Conservation (phyloP, 2,888 invertebrate species). For the Ditylenchus weischeri region DNA sequence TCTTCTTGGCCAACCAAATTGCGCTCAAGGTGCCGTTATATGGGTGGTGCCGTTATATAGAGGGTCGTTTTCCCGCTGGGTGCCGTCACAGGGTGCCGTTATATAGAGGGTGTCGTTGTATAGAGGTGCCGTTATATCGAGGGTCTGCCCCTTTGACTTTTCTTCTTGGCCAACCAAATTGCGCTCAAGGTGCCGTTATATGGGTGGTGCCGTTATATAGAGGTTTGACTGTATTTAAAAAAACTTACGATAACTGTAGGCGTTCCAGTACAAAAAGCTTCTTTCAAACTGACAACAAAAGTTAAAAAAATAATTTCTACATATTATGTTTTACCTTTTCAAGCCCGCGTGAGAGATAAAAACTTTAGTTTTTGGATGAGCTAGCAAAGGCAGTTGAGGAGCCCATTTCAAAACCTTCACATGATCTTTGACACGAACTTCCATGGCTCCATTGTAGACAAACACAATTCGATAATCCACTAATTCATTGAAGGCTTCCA, state of each 20-base stretch:
- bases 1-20: no score
- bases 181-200: no score
- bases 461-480: constrained; percentile 33
- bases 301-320: neutral
- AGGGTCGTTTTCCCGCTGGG: no score
- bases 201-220: no score
- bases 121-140: no score
- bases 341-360: constrained; percentile 41
- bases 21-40: no score
- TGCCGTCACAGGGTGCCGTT: no score
- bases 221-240: neutral
- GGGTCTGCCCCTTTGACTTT: no score
- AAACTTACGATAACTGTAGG: neutral
- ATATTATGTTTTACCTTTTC: constrained; percentile 31
- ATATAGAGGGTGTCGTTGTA: no score
- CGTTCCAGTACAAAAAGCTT: neutral
- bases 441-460: constrained; percentile 34
- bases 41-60: no score
- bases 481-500: constrained; percentile 21
- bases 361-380: constrained; percentile 30
- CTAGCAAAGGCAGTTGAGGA: constrained; percentile 30
- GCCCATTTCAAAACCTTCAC: constrained; percentile 33
- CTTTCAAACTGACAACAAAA: neutral
- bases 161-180: no score
- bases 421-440: neutral